Conservation (phyloP, 2,113 vertebrate species). For the Pelecanoides urinatrix region DNA sequence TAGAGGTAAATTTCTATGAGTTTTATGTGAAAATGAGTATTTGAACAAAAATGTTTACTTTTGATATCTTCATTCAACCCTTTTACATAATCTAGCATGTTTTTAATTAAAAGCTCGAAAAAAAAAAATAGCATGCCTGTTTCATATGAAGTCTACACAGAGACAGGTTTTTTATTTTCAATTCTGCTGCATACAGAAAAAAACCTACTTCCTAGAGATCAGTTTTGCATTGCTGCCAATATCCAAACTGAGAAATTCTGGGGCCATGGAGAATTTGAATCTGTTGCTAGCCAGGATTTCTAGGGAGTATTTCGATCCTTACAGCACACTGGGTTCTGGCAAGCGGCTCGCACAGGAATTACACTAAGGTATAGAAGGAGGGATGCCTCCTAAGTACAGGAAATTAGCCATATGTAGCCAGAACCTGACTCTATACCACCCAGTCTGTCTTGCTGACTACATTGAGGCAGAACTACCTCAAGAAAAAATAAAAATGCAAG, state of each 20-base stretch:
- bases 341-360: neutral
- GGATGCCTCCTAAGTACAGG: fast-evolving
- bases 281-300: neutral
- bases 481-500: neutral
- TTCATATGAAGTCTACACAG: neutral
- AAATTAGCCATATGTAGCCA: neutral
- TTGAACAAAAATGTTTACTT: neutral
- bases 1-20: neutral
- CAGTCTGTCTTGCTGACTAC: neutral
- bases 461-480: neutral
- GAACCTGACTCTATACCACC: neutral
- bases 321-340: neutral
- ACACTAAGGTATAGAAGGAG: neutral
- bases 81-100: neutral
- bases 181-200: neutral
- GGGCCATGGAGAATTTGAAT: neutral
- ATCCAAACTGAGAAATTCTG: neutral
- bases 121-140: neutral
- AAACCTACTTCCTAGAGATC: neutral
- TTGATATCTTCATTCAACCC: neutral
- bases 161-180: neutral
- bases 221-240: neutral
- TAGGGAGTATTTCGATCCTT: neutral
- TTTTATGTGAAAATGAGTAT: neutral
- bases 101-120: neutral